Percentiles rank a stretch among this genome's conserved stretches.
phyloP scores from a whole-genome alignment of 2,797 vertebrate genomes.

The Nannoperca obscura region DNA sequence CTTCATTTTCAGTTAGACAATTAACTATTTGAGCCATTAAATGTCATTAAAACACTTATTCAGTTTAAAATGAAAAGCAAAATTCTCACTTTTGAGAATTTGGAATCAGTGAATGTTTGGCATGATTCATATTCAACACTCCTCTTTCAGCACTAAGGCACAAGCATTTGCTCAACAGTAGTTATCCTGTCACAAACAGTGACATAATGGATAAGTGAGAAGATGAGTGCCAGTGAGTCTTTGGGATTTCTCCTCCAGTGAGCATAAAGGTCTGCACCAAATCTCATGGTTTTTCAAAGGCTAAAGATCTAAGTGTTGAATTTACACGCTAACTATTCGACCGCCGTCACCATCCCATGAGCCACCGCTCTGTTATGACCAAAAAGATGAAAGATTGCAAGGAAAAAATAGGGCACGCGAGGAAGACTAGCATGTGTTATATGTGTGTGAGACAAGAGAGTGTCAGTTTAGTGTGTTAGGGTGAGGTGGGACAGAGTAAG shows the following conservation, averaged over 20 bases:
- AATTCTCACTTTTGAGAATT: neutral
- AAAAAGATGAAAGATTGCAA: conserved; percentile 33
- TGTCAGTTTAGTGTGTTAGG: conserved; percentile 5
- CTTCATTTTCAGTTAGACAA: neutral
- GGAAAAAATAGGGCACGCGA: conserved; percentile 11
- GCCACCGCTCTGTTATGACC: conserved; percentile 4
- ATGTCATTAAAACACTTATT: neutral
- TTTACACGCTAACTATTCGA: neutral
- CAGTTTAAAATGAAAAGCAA: neutral
- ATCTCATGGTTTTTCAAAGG: conserved; percentile 28
- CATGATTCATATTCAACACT: neutral
- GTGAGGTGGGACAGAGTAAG: conserved; percentile 49
- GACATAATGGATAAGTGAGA: neutral
- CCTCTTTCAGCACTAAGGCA: neutral
- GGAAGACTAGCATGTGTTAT: conserved; percentile 13
- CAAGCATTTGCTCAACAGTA: neutral
- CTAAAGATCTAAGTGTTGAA: conserved; percentile 37
- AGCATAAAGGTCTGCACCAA: conserved; percentile 10
- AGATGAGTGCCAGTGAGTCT: conserved; percentile 18
- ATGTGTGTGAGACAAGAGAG: conserved; percentile 31
- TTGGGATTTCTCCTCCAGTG: conserved; percentile 29
- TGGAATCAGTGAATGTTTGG: neutral
- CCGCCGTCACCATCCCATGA: conserved; percentile 1
- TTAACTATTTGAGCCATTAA: neutral
- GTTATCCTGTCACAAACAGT: neutral